phyloP scores from a whole-genome alignment of 1,140 invertebrate genomes.

The Pachypsylla venusta region DNA sequence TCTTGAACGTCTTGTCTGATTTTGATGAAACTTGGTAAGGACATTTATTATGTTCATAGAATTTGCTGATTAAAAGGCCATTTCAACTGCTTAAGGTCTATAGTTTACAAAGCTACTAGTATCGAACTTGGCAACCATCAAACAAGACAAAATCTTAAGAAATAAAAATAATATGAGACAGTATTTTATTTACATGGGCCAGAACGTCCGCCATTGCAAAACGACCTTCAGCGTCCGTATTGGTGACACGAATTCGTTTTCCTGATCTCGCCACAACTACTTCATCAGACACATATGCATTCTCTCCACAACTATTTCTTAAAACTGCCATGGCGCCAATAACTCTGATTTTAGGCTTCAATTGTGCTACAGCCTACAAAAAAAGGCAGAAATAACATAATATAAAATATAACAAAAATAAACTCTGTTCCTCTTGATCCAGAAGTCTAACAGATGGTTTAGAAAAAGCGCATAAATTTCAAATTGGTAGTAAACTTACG shows the following conservation, averaged over 20 bases:
- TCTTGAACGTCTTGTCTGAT: too few species aligned
- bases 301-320: constrained; percentile 79
- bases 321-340: constrained; percentile 73
- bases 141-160: neutral
- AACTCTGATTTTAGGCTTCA: constrained; percentile 74
- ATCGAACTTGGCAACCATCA: too few species aligned
- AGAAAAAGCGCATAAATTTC: too few species aligned
- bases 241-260: constrained; percentile 67
- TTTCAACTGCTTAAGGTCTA: too few species aligned
- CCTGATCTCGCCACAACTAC: constrained; percentile 74
- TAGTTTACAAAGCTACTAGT: too few species aligned
- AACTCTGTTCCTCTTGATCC: too few species aligned
- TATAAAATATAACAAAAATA: too few species aligned
- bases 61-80: too few species aligned
- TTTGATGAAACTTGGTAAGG: too few species aligned
- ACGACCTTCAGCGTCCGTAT: constrained; percentile 91
- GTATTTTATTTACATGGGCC: constrained; percentile 49
- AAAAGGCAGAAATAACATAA: neutral
- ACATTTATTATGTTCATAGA: too few species aligned
- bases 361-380: constrained; percentile 38
- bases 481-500: too few species aligned
- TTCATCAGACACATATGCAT: constrained; percentile 84
- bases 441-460: too few species aligned
- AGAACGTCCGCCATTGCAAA: constrained; percentile 91
- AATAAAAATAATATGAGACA: constrained; percentile 8